Percentiles rank a stretch among this genome's conserved stretches.
Conservation (phyloP, 2,888 invertebrate genomes). For the Drosophila colorata region DNA sequence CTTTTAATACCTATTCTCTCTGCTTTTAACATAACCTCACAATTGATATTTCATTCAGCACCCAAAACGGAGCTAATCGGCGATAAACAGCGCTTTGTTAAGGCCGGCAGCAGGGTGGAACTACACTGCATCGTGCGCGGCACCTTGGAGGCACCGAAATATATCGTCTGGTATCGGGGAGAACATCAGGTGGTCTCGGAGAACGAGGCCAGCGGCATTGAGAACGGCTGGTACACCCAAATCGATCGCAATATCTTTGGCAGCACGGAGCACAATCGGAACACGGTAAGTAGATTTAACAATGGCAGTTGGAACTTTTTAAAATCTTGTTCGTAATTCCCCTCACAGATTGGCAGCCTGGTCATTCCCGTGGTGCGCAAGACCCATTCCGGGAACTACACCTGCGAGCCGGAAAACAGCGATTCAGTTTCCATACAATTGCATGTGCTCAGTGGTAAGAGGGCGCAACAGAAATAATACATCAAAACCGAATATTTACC, state of each 20-base stretch:
- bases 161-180: conserved; percentile 96
- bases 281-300: conserved; percentile 71
- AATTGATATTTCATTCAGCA: conserved; percentile 86
- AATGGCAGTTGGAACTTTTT: not conserved
- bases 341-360: conserved; percentile 83
- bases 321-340: not conserved
- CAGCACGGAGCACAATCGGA: conserved; percentile 81
- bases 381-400: conserved; percentile 90
- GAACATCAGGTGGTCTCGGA: conserved; percentile 82
- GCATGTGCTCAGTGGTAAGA: conserved; percentile 94
- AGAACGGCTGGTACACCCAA: conserved; percentile 83
- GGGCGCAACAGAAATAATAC: not conserved
- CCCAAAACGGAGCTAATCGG: conserved; percentile 96
- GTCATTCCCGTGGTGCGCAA: conserved; percentile 84
- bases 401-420: conserved; percentile 96
- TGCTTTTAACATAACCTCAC: not conserved
- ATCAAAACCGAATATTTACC: not conserved
- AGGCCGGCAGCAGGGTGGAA: conserved; percentile 94
- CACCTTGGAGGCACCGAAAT: conserved; percentile 95
- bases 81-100: conserved; percentile 95
- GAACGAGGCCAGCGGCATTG: conserved; percentile 67
- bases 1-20: too few relatives aligned
- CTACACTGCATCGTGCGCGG: conserved; percentile 95
- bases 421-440: conserved; percentile 94
- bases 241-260: conserved; percentile 83